Evolutionary conservation across 2,797 vertebrate genomes (phyloP).

Genomic region (Sebastes iracundus): DNA sequence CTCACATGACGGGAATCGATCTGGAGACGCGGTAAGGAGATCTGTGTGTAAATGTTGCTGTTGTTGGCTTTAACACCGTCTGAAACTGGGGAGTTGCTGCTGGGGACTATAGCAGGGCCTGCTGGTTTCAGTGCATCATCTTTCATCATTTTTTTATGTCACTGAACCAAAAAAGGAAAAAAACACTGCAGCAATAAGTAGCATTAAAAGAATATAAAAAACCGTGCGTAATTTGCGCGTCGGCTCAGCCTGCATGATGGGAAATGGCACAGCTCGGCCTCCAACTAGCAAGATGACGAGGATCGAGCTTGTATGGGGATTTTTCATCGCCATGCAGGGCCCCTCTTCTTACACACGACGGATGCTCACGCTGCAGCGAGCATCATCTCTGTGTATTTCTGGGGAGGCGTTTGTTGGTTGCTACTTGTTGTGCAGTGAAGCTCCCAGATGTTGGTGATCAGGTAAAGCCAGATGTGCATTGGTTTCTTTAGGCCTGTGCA

Average conservation of each 20-base stretch:
- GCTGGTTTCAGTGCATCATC: conserved; percentile 27
- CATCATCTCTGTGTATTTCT: background rate
- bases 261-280: conserved; percentile 65
- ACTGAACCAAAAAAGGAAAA: background rate
- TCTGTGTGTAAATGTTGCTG: background rate
- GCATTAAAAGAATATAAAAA: accelerated
- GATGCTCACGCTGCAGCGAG: conserved; percentile 15
- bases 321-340: conserved; percentile 8
- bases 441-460: conserved; percentile 21
- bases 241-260: conserved; percentile 27
- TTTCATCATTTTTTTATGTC: background rate
- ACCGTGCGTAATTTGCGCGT: background rate
- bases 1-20: conserved; percentile 63
- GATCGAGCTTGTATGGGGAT: conserved; percentile 8
- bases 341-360: conserved; percentile 33
- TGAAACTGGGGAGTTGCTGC: conserved; percentile 7
- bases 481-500: background rate
- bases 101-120: conserved; percentile 56
- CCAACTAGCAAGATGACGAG: conserved; percentile 45
- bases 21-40: conserved; percentile 79
- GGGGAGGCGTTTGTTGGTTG: background rate
- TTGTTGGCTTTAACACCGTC: conserved; percentile 4
- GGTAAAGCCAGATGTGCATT: conserved; percentile 29
- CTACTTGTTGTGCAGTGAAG: conserved; percentile 10
- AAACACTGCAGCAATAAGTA: accelerated